Conservation (phyloP, 2,888 invertebrate genomes). For the Trissonchulus sp. region DNA sequence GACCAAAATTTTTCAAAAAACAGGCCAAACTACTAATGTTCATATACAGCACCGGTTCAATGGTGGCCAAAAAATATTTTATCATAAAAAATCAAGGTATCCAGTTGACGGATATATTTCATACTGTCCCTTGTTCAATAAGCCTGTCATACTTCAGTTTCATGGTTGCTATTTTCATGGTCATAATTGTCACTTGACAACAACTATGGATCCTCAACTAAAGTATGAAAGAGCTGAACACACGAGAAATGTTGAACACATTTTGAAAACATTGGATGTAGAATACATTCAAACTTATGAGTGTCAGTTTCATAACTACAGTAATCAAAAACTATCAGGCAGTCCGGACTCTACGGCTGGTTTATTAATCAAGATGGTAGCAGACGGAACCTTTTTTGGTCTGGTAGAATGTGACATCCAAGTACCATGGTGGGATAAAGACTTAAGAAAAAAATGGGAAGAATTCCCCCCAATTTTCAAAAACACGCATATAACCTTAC, state of each 20-base stretch:
- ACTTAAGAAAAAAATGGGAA: background rate
- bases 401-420: constrained; percentile 8
- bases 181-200: background rate
- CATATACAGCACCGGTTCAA: constrained; percentile 15
- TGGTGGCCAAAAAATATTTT: constrained; percentile 18
- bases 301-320: background rate
- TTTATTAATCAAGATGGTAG: background rate
- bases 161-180: constrained; percentile 22
- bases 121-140: background rate
- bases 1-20: background rate
- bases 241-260: background rate
- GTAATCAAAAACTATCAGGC: background rate
- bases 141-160: constrained; percentile 4
- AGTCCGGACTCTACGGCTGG: background rate
- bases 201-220: background rate
- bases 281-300: background rate
- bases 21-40: background rate
- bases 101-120: constrained; percentile 20
- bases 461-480: constrained; percentile 24
- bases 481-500: background rate
- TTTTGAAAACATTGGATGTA: background rate
- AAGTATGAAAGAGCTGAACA: background rate
- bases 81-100: background rate
- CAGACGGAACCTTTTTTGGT: constrained; percentile 12
- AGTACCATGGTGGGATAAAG: constrained; percentile 10